A percentile compares a stretch with the other conserved stretches of the same genome.
These are phyloP conservation scores for Bactericera cockerelli DNA, from an alignment of 1,140 invertebrate genomes.

Conservation along the genomic window DNA sequence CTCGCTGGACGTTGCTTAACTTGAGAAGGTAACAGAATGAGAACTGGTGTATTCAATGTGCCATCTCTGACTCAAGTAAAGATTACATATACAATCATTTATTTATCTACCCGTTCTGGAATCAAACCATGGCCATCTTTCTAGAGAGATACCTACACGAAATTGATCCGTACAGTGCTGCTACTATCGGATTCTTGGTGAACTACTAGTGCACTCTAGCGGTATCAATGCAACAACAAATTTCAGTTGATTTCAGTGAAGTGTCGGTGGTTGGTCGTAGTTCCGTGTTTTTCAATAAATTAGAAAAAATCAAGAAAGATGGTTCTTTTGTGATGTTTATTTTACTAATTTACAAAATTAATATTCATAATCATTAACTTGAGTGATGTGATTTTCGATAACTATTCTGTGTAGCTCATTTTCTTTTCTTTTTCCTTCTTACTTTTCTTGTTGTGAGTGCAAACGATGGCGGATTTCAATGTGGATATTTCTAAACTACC, in stretches of 20 bases:
- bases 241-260: not conserved
- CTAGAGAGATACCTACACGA: no score
- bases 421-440: not conserved
- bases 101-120: no score
- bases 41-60: no score
- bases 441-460: not conserved
- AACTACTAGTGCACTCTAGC: conserved; percentile 2
- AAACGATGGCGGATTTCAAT: conserved; percentile 42
- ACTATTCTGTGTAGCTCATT: not conserved
- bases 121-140: no score
- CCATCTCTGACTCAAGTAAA: no score
- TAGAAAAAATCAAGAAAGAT: no score
- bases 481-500: conserved; percentile 57
- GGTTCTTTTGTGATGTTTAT: not conserved
- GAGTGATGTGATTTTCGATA: not conserved
- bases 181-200: not conserved
- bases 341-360: not conserved
- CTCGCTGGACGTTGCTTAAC: no score
- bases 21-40: no score
- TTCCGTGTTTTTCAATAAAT: no score
- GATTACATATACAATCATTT: no score
- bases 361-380: not conserved
- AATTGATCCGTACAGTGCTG: not conserved
- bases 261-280: not conserved
- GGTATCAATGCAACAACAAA: conserved; percentile 5